phyloP scores from a whole-genome alignment of 23 tunicate species.

The Diplosoma virens region DNA sequence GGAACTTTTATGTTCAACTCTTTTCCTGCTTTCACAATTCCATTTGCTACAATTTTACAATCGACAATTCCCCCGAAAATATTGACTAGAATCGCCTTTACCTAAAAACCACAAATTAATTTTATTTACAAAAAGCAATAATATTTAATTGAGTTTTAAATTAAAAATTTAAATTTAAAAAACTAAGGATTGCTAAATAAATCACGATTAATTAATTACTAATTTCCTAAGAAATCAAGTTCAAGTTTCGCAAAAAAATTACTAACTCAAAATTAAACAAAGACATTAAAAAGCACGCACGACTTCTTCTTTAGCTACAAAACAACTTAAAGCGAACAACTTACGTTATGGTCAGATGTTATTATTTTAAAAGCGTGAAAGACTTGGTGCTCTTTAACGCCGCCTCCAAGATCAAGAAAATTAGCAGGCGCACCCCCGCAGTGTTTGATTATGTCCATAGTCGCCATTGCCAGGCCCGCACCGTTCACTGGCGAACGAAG shows the following conservation, averaged over 20 bases:
- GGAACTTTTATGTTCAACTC: conserved; percentile 78
- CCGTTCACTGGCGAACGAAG: conserved; percentile 65
- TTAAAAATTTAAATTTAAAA: too few species aligned
- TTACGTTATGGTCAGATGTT: conserved; percentile 64
- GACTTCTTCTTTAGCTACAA: too few species aligned
- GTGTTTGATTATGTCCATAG: conserved; percentile 96
- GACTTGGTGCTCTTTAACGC: conserved; percentile 93
- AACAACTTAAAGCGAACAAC: too few species aligned
- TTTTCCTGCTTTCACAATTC: conserved; percentile 84
- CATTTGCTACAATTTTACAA: conserved; percentile 89
- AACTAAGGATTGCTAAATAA: too few species aligned
- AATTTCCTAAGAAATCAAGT: too few species aligned
- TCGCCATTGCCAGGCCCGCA: conserved; percentile 99
- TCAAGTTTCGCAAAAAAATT: too few species aligned
- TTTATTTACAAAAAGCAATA: too few species aligned
- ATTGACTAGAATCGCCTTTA: conserved; percentile 84
- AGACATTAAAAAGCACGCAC: background rate
- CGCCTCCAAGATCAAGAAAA: conserved; percentile 97
- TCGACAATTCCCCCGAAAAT: conserved; percentile 99
- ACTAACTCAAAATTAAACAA: background rate
- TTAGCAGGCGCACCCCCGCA: conserved; percentile 93
- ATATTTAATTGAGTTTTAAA: too few species aligned
- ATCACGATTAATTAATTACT: too few species aligned
- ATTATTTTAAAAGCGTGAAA: conserved; percentile 91
- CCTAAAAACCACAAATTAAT: conserved; percentile 40